Evolutionary conservation across 2,797 vertebrate genomes (phyloP), one percentile per base, ranked within the genome.

Genomic region (Poeciliopsis turneri): DNA sequence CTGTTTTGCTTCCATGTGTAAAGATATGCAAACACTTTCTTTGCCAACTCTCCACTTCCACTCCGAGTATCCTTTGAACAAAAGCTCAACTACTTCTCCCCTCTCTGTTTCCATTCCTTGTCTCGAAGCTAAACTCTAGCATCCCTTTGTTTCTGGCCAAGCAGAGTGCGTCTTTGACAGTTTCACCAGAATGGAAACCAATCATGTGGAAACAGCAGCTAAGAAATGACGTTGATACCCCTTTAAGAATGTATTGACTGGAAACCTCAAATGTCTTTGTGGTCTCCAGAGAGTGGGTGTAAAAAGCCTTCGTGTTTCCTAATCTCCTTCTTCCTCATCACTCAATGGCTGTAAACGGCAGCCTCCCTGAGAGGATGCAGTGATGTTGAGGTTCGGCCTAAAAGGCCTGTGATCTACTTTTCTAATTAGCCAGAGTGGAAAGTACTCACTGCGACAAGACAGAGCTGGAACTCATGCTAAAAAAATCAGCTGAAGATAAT

Each of bases 201-300:
- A 45, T 69, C 1, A 5, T 55, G 43, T 74, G 2, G 18, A 81
- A 80, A 53, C 1, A 47, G 1, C 2, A 6, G 2, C 0, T 30
- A 46, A 72, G 78, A 84, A 76, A 77, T 71, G 2, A 41, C 13
- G 9, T 6, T 13, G 0, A 43, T 23, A 18, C 85, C 81, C 47
- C 33, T 18, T 59, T 79, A 84, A 92, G n/a, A 79, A 69, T 51
- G 16, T 3, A 7, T 39, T 77, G 41, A 59, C 72, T 79, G 70
- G 45, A 90, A 89, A n/a, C 69, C 53, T 74, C 9, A 78, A 9
- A 80, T 1, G 71, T 80, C 28, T 78, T 81, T 87, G 88, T 82
- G 87, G 87, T 84, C 9, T 10, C 18, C 47, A 0, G 30, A 53
- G 30, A 57, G 89, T 90, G 87, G 82, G 87, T 69, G 82, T 53